These are phyloP conservation scores for Atta cephalotes DNA, from an alignment of 1,140 invertebrate genomes.

Conservation along the genomic window DNA sequence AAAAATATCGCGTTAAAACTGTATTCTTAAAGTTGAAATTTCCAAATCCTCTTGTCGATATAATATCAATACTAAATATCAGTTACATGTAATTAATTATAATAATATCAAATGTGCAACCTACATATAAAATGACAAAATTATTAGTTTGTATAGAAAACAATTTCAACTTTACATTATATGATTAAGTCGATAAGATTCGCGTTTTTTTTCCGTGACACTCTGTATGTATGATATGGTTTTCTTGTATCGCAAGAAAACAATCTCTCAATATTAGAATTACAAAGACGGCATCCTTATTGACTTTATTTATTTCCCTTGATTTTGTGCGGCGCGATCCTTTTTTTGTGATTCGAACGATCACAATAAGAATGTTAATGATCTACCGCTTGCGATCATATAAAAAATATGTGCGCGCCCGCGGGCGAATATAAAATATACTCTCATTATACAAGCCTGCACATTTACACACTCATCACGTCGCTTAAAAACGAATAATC, in stretches of 20 bases:
- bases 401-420: conserved; percentile 72
- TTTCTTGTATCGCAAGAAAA: conserved; percentile 27
- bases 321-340: conserved; percentile 29
- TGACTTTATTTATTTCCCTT: conserved; percentile 54
- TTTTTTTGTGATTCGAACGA: conserved; percentile 11
- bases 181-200: neutral
- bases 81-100: neutral
- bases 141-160: neutral
- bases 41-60: too few relatives aligned
- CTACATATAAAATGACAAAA: neutral
- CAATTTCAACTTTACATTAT: neutral
- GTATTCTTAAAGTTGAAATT: neutral
- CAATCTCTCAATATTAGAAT: conserved; percentile 41
- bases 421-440: conserved; percentile 74
- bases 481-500: conserved; percentile 59
- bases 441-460: conserved; percentile 71
- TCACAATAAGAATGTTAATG: conserved; percentile 51
- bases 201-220: neutral
- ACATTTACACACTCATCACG: conserved; percentile 54
- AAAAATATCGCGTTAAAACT: conserved; percentile 17
- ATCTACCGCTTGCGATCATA: conserved; percentile 62
- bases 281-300: conserved; percentile 58
- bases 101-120: neutral
- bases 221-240: neutral
- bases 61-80: conserved; percentile 18